Evolutionary conservation across 1,140 invertebrate species (phyloP), one percentile per base, ranked within the genome.

Genomic region (Drosophila pseudoananassae): DNA sequence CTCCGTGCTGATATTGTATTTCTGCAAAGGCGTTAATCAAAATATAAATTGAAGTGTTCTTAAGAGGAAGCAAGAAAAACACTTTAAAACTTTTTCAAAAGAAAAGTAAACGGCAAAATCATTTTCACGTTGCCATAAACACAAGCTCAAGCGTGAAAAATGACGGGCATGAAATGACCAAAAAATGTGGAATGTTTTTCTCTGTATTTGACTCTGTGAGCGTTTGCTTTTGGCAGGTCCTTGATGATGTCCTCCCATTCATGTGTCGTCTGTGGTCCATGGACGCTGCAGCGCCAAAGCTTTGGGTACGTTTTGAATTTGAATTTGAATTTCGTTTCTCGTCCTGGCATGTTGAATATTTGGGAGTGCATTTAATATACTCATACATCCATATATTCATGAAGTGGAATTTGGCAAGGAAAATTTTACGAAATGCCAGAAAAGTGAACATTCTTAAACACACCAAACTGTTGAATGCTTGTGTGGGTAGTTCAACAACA

Each of bases 1-100:
- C 76, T 95, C 95, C n/a, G 95, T 95, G 85, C 93, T 94, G 70
- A 95, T 94, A 60, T 95, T 93, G 90, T 95, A 95, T 93, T 94
- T 95, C 94, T 95, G 93, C 46, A 94, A 66, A 25, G 29, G 20
- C 40, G 64, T 47, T 47, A 53, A 58, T 47, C 56, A 40, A 78
- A 60, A 72, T 47, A 60, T 36, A 38, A 53, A 70, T 80, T 63
- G 20, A 60, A 78, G 64, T 68, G 38, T 40, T 46, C 46, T 36
- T 38, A 63, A 40, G 31, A 17, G 12, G 40, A 17, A 31, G 7
- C 9, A 68, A 27, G 33, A 36, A 36, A 36, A 36, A 10, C n/a
- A 63, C 51, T 58, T 17, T 33, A 25, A 55, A 73, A 61, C 51
- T 75, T 65, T 51, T 36, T 3, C 20, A 31, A 66, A 55, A 66